phyloP scores from a whole-genome alignment of 1,140 invertebrate genomes.

The Scaptomyza hsui region DNA sequence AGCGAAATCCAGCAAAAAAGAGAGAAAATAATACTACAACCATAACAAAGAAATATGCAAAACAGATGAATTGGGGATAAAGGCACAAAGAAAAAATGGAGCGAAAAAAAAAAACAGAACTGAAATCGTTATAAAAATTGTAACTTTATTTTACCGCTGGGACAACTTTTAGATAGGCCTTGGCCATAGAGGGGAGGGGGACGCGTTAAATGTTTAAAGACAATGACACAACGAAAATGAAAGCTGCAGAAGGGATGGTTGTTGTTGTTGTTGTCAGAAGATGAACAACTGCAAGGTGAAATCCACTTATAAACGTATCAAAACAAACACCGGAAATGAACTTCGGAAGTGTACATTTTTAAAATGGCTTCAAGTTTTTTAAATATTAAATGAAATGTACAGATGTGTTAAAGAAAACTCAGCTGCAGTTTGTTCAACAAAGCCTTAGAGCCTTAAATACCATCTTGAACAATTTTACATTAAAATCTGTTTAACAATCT shows the following conservation, averaged over 20 bases:
- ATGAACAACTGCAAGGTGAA: slow-evolving; percentile 21
- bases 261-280: slow-evolving; percentile 6
- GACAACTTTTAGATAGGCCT: slow-evolving; percentile 51
- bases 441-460: background rate
- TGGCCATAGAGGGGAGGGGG: slow-evolving; percentile 29
- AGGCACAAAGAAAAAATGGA: slow-evolving; percentile 37
- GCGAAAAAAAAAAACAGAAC: slow-evolving; percentile 33
- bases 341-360: slow-evolving; percentile 18
- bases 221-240: slow-evolving; percentile 61
- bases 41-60: slow-evolving; percentile 81
- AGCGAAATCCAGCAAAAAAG: slow-evolving; percentile 25
- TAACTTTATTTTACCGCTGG: slow-evolving; percentile 56
- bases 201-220: slow-evolving; percentile 41
- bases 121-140: slow-evolving; percentile 71
- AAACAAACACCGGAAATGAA: slow-evolving; percentile 32
- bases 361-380: slow-evolving; percentile 11
- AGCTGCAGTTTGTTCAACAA: background rate
- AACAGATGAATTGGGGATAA: slow-evolving; percentile 77
- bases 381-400: background rate
- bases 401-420: background rate
- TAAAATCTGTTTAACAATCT: no score
- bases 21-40: slow-evolving; percentile 70
- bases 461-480: no score
- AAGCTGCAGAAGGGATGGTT: slow-evolving; percentile 17
- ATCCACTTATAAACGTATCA: slow-evolving; percentile 36